Base-by-base conservation (phyloP, 64 coral and sea anemone species). In the Porites lutea region DNA sequence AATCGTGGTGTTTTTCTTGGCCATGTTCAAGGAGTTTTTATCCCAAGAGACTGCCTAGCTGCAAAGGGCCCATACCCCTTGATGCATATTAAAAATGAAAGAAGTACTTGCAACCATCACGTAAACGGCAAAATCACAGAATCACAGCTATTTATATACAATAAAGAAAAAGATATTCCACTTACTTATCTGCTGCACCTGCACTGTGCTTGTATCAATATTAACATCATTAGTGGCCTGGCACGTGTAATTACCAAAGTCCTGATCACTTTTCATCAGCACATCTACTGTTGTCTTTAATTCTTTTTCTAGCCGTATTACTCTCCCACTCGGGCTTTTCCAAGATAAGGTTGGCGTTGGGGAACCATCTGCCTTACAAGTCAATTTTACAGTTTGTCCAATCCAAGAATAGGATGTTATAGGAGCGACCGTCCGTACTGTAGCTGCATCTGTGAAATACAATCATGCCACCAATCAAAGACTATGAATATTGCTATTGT, bases 121-220 rank as follows among this genome's bases (percentile, higher is more conserved):
- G 27, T 1, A 37, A 37, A 37, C 27, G 27, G 1, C 27, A 37
- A 37, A 37, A 37, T 1, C 27, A 37, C 27, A 37, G 27, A 37
- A 37, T 37, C 27, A 37, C 27, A 37, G 27, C 27, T 37, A 37
- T 37, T 37, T 37, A 37, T 37, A 37, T 37, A 37, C 27, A 37
- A 37, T 1, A 0, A 37, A 1, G 27, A 1, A 37, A 37, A 37
- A 37, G 0, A 37, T 37, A 37, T 59, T 59, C 58, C 7, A 11
- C 79, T 82, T 82, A 82, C 79, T 82, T 47, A 82, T 59, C 8
- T 82, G 79, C 43, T 37, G 15, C 54, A 82, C 13, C 37, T 62
- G 15, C 54, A 82, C 19, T 82, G 5, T 62, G 13, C 44, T 59
- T 43, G 20, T 9, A 45, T 54, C 79, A 19, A 10, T 14, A 37